A percentile compares a stretch with the other conserved stretches of the same genome.
These are phyloP conservation scores for Synergus gifuensis DNA, from an alignment of 2,888 invertebrate species.

Conservation along the genomic window DNA sequence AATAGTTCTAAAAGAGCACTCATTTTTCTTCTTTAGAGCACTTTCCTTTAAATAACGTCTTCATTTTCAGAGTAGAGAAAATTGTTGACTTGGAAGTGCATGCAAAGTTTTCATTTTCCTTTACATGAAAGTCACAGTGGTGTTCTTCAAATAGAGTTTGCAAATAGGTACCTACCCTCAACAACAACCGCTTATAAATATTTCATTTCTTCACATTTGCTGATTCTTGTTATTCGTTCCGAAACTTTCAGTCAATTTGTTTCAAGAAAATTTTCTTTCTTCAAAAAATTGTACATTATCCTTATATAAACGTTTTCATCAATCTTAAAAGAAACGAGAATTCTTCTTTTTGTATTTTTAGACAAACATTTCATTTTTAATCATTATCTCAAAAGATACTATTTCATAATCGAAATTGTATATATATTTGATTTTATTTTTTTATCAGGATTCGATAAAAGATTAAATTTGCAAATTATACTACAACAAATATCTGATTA, in stretches of 20 bases:
- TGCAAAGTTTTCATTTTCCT: conserved; percentile 30
- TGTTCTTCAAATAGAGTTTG: conserved; percentile 34
- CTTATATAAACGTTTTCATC: background rate
- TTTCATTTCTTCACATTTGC: conserved; percentile 31
- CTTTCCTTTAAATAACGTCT: conserved; percentile 12
- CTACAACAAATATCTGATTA: background rate
- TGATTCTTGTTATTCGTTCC: background rate
- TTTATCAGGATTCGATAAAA: background rate
- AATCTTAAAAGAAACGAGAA: too few species aligned
- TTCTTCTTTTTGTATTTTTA: too few species aligned
- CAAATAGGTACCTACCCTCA: conserved; percentile 19
- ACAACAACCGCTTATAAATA: conserved; percentile 9
- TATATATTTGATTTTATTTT: background rate
- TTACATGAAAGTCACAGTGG: conserved; percentile 8
- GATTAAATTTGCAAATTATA: background rate
- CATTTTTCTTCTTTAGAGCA: background rate
- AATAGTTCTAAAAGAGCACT: background rate
- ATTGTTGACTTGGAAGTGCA: background rate
- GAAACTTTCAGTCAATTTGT: background rate
- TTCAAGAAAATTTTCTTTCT: background rate
- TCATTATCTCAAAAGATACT: background rate
- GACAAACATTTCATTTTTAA: background rate
- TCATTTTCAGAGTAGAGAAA: background rate
- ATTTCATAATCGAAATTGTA: background rate
- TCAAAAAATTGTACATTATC: background rate